These are phyloP conservation scores for Nephrocerus scutellatus DNA, from an alignment of 2,888 invertebrate species.

Conservation along the genomic window DNA sequence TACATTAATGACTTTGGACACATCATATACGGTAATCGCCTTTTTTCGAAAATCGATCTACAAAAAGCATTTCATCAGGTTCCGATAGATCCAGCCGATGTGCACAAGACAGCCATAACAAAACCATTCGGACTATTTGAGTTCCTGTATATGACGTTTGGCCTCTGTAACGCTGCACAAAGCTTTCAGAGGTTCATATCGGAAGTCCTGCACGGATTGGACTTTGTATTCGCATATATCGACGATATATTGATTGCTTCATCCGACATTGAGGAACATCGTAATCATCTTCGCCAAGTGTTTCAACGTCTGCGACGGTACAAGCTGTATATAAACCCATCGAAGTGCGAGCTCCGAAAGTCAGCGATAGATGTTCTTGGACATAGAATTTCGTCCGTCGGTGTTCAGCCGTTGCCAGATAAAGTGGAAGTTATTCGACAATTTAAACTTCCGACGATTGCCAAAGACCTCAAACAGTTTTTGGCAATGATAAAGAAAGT, in stretches of 20 bases:
- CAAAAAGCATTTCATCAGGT: constrained; percentile 33
- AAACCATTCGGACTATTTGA: constrained; percentile 39
- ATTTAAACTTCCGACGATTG: no score
- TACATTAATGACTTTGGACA: constrained; percentile 21
- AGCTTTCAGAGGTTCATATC: constrained; percentile 38
- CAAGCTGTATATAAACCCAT: constrained; percentile 10
- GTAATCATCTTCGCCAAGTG: constrained; percentile 21
- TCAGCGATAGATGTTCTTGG: constrained; percentile 8
- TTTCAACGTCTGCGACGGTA: constrained; percentile 19
- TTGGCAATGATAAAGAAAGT: constrained; percentile 3
- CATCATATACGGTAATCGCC: constrained; percentile 23
- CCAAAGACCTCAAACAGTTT: constrained; percentile 5
- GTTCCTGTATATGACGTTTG: constrained; percentile 34
- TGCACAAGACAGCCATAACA: constrained; percentile 31
- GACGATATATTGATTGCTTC: constrained; percentile 31
- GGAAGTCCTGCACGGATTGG: constrained; percentile 24
- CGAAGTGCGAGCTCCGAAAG: constrained; percentile 14
- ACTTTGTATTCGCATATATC: constrained; percentile 26
- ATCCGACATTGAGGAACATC: constrained; percentile 18
- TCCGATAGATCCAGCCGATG: constrained; percentile 28
- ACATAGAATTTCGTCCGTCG: constrained; percentile 5
- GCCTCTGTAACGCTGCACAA: constrained; percentile 36
- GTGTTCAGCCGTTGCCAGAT: no score
- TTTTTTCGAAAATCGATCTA: constrained; percentile 32
- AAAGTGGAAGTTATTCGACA: no score